phyloP scores from a whole-genome alignment of 30 jellyfish, hydroid and myxozoan species.

The Hydra vulgaris region DNA sequence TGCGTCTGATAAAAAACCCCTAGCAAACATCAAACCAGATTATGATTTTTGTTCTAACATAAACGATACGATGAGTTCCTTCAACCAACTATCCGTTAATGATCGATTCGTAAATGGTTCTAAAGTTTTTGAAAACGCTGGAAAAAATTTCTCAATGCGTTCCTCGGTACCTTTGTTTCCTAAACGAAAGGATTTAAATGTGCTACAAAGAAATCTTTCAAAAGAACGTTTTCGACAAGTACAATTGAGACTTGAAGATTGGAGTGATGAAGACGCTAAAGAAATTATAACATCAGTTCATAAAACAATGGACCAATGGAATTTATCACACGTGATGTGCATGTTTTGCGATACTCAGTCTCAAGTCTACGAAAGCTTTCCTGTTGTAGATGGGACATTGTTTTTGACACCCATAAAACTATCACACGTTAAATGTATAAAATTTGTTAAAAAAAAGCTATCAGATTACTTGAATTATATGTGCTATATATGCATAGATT shows the following conservation, averaged over 20 bases:
- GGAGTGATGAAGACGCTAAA: constrained; percentile 30
- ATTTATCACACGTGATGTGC: constrained; percentile 6
- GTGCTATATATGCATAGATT: constrained; percentile 27
- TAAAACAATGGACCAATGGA: constrained; percentile 8
- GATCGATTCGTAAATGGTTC: constrained; percentile 11
- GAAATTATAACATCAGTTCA: constrained; percentile 31
- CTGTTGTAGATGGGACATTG: constrained; percentile 45
- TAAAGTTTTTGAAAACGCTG: constrained; percentile 19
- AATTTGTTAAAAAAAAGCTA: background rate
- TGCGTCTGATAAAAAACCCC: background rate
- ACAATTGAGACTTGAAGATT: constrained; percentile 16
- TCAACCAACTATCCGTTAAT: background rate
- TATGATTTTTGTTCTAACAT: background rate
- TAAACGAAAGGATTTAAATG: constrained; percentile 24
- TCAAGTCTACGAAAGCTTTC: constrained; percentile 29
- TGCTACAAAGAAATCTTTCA: constrained; percentile 12
- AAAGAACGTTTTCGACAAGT: constrained; percentile 26
- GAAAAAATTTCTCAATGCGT: constrained; percentile 1
- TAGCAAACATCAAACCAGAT: background rate
- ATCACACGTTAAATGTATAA: constrained; percentile 3
- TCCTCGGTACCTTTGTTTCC: constrained; percentile 6
- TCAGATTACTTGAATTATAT: constrained; percentile 3
- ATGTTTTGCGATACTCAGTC: constrained; percentile 27
- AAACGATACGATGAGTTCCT: background rate
- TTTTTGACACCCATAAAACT: constrained; percentile 30